Evolutionary conservation across 92 coral and sea anemone species (phyloP).

Genomic region (Pocillopora grandis): DNA sequence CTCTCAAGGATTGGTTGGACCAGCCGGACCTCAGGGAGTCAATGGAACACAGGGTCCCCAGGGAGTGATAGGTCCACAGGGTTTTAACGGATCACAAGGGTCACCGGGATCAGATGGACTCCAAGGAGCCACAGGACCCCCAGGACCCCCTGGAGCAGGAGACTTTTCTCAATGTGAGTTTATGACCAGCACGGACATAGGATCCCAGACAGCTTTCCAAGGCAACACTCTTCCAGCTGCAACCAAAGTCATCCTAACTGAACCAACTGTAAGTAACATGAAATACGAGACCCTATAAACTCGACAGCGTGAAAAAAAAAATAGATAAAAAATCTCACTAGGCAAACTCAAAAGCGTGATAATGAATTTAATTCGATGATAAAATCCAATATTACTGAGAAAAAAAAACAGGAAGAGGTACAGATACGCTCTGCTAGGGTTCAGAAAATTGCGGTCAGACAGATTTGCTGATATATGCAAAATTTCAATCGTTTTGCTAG

Average conservation of each 20-base stretch:
- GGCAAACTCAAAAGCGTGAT: too few species aligned
- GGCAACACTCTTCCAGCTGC: neutral
- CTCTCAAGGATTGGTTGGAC: constrained; percentile 2
- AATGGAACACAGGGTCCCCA: constrained; percentile 23
- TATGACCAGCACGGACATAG: neutral
- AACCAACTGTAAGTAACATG: constrained; percentile 14
- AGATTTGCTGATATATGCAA: too few species aligned
- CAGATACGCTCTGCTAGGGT: too few species aligned
- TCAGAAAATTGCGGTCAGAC: too few species aligned
- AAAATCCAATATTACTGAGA: too few species aligned
- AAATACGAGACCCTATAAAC: too few species aligned
- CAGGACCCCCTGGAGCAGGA: constrained; percentile 26
- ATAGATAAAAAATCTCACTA: too few species aligned
- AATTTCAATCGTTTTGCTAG: too few species aligned
- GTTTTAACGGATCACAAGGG: constrained; percentile 20
- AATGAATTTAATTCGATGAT: too few species aligned
- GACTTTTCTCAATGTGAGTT: constrained; percentile 19
- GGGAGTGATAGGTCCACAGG: neutral
- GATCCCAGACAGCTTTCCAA: neutral
- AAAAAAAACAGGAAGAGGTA: too few species aligned
- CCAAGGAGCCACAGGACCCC: constrained; percentile 7
- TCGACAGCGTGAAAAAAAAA: too few species aligned
- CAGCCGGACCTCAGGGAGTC: constrained; percentile 4
- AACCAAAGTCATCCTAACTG: neutral
- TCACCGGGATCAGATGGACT: neutral